phyloP scores from a whole-genome alignment of 2,888 invertebrate species.

The Syritta pipiens region DNA sequence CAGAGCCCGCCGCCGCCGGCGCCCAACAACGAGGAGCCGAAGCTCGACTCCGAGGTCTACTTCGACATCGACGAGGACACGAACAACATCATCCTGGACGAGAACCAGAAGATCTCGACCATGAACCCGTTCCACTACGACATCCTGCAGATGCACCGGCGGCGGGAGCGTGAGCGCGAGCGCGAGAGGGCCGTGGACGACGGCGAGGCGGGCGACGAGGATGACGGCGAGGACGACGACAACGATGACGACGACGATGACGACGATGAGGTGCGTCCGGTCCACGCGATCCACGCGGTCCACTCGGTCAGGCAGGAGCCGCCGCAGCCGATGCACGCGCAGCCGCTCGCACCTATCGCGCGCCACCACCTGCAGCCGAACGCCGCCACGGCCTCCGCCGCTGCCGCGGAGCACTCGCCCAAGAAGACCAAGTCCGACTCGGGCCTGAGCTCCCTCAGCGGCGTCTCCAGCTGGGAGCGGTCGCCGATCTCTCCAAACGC shows the following conservation, averaged over 20 bases:
- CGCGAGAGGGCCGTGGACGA: neutral
- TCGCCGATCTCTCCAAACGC: slow-evolving; percentile 87
- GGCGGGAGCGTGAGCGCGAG: neutral
- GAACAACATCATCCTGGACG: slow-evolving; percentile 43
- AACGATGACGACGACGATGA: neutral
- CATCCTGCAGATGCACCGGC: slow-evolving; percentile 70
- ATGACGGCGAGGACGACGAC: neutral
- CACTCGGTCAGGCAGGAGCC: neutral
- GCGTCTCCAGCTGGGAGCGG: slow-evolving; percentile 91
- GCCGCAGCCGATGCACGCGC: slow-evolving; percentile 28
- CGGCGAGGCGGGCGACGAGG: neutral
- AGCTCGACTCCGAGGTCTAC: slow-evolving; percentile 53
- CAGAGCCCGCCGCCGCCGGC: slow-evolving; percentile 91
- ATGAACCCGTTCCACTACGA: slow-evolving; percentile 74
- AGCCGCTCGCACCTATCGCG: slow-evolving; percentile 2
- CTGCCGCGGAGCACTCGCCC: slow-evolving; percentile 64
- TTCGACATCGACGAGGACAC: slow-evolving; percentile 53
- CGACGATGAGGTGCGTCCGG: neutral
- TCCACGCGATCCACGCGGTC: slow-evolving; percentile 32
- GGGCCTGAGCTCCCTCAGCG: slow-evolving; percentile 92
- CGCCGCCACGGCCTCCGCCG: neutral
- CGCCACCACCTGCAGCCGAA: slow-evolving; percentile 31
- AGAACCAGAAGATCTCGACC: slow-evolving; percentile 50
- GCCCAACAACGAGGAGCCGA: slow-evolving; percentile 82
- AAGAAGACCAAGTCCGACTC: slow-evolving; percentile 88